Percentiles rank a stretch among this genome's conserved stretches.
Conservation (phyloP, 2,797 vertebrate genomes). For the Geotrypetes seraphini region DNA sequence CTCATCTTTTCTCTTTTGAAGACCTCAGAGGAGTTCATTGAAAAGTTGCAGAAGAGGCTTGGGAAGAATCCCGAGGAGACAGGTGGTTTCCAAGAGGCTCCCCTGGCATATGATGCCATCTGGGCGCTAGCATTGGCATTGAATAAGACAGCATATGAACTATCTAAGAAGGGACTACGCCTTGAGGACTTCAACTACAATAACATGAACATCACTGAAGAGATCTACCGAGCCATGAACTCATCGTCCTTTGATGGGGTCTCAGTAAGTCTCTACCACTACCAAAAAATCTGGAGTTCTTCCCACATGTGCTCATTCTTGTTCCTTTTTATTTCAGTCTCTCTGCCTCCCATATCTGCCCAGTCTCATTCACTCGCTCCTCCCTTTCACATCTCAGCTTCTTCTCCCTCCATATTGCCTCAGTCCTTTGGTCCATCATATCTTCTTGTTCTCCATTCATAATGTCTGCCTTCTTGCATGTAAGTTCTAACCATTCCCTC, state of each 20-base stretch:
- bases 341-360: background rate
- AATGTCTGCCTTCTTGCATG: too few relatives aligned
- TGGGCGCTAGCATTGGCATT: slow-evolving; percentile 89
- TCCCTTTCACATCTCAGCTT: too few relatives aligned
- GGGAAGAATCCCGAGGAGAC: slow-evolving; percentile 85
- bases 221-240: slow-evolving; percentile 92
- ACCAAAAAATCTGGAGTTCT: background rate
- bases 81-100: slow-evolving; percentile 87
- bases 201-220: slow-evolving; percentile 85
- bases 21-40: slow-evolving; percentile 89
- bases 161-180: slow-evolving; percentile 68
- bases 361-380: too few relatives aligned
- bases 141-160: slow-evolving; percentile 80
- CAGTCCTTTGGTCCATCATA: too few relatives aligned
- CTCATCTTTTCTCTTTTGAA: slow-evolving; percentile 28
- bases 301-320: background rate
- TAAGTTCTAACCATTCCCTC: too few relatives aligned
- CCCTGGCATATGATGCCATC: slow-evolving; percentile 84
- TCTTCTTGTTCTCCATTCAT: too few relatives aligned
- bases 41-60: slow-evolving; percentile 75
- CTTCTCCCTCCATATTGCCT: background rate
- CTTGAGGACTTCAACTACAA: slow-evolving; percentile 95
- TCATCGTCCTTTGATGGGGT: slow-evolving; percentile 91
- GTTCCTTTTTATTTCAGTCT: too few relatives aligned
- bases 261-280: slow-evolving; percentile 59